phyloP scores from a whole-genome alignment of 1,140 invertebrate genomes.

The Pissodes strobi region DNA sequence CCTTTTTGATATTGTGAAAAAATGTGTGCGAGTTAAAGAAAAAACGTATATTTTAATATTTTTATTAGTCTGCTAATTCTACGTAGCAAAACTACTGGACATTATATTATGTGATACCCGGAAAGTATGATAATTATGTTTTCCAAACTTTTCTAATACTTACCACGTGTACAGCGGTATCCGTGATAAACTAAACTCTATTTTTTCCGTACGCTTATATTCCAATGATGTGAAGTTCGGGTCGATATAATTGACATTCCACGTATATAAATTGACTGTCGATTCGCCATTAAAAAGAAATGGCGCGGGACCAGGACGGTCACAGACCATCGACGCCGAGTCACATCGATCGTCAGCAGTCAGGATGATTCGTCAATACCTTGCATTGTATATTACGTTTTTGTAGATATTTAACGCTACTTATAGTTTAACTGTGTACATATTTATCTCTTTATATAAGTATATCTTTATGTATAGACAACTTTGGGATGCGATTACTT shows the following conservation, averaged over 20 bases:
- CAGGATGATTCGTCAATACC: constrained; percentile 11
- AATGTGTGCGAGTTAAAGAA: too few relatives aligned
- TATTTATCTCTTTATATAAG: too few relatives aligned
- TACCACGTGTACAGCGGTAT: too few relatives aligned
- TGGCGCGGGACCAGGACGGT: constrained; percentile 53
- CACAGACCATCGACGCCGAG: constrained; percentile 11
- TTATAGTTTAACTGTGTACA: background rate
- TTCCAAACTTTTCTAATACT: too few relatives aligned
- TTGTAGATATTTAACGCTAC: constrained; percentile 30
- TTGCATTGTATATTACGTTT: constrained; percentile 22
- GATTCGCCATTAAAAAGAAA: constrained; percentile 39
- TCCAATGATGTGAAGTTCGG: constrained; percentile 53
- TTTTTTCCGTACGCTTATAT: constrained; percentile 41
- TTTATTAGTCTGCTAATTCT: too few relatives aligned
- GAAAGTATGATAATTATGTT: too few relatives aligned
- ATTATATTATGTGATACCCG: too few relatives aligned
- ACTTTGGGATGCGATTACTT: constrained; percentile 20
- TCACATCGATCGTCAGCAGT: constrained; percentile 4
- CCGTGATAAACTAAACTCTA: too few relatives aligned
- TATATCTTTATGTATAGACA: too few relatives aligned
- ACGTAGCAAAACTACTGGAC: too few relatives aligned
- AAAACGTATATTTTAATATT: too few relatives aligned
- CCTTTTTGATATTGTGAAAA: too few relatives aligned
- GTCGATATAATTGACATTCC: constrained; percentile 53
- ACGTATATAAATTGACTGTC: constrained; percentile 47